Evolutionary conservation across 2,113 vertebrate genomes (phyloP).

Genomic region (Scophthalmus maximus): DNA sequence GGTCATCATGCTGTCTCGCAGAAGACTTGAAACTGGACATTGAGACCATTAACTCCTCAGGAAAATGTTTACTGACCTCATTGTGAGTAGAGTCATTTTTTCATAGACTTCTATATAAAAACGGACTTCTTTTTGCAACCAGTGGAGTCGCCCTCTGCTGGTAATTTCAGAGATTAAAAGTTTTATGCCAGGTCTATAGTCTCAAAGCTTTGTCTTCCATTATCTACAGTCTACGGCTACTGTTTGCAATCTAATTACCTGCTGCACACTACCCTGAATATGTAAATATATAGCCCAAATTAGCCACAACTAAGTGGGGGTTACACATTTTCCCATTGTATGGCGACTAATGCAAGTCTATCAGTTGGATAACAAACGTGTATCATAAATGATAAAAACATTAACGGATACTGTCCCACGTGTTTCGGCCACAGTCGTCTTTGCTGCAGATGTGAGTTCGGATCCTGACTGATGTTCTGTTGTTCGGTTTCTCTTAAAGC

Average conservation of each 20-base stretch:
- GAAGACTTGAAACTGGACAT: too few relatives aligned
- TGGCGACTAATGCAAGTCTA: not conserved
- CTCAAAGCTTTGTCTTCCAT: too few relatives aligned
- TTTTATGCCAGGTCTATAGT: too few relatives aligned
- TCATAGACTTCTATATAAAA: too few relatives aligned
- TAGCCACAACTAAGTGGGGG: not conserved
- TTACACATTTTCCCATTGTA: not conserved
- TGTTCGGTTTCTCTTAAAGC: conserved; percentile 9
- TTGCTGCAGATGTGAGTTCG: conserved; percentile 11
- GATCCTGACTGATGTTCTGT: conserved; percentile 10
- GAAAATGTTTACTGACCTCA: too few relatives aligned
- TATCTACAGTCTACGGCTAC: too few relatives aligned
- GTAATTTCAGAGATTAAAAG: too few relatives aligned
- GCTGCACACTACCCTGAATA: not conserved
- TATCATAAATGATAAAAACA: not conserved
- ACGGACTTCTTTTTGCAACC: too few relatives aligned
- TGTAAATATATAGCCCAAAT: not conserved
- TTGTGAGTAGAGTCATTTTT: too few relatives aligned
- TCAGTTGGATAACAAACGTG: not conserved
- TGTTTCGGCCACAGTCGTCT: not conserved
- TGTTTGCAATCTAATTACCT: not conserved
- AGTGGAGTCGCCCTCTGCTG: too few relatives aligned
- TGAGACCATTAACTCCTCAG: too few relatives aligned
- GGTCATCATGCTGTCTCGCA: too few relatives aligned
- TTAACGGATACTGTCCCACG: not conserved